Percentiles rank a stretch among this genome's conserved stretches.
Conservation (phyloP, 2,888 invertebrate species). For the Tinea semifulvella region DNA sequence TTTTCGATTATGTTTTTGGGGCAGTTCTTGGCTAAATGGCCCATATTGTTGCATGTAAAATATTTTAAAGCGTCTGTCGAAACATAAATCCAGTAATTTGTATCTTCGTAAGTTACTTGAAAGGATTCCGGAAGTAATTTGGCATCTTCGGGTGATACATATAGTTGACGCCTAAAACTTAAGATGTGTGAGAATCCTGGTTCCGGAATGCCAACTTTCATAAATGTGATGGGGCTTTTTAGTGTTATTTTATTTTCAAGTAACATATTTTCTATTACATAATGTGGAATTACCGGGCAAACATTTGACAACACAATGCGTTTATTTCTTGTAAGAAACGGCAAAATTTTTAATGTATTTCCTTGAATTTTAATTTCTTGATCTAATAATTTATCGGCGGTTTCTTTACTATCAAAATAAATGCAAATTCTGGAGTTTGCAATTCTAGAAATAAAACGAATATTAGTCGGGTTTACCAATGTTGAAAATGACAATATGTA, state of each 20-base stretch:
- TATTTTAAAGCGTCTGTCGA: conserved; percentile 17
- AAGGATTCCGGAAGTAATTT: conserved; percentile 15
- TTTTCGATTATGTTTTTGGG: too few species aligned
- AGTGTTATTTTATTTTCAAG: not conserved
- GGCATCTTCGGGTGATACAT: conserved; percentile 17
- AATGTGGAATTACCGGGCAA: conserved; percentile 18
- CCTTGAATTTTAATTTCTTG: conserved; percentile 14
- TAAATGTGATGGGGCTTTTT: conserved; percentile 3
- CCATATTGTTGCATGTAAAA: conserved; percentile 17
- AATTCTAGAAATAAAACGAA: conserved; percentile 18
- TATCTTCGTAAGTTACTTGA: conserved; percentile 18
- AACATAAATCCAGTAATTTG: conserved; percentile 19
- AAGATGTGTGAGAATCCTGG: conserved; percentile 11
- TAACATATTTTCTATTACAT: conserved; percentile 6
- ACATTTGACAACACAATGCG: conserved; percentile 20
- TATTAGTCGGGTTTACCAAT: conserved; percentile 13
- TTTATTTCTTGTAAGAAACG: conserved; percentile 20
- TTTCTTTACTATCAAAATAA: conserved; percentile 17
- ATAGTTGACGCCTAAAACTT: conserved; percentile 14
- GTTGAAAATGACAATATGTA: conserved; percentile 16
- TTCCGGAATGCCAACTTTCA: conserved; percentile 8
- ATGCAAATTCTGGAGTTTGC: conserved; percentile 19
- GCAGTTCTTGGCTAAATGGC: conserved; percentile 17
- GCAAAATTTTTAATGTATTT: conserved; percentile 19
- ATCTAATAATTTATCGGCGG: conserved; percentile 17